Evolutionary conservation across 64 coral and sea anemone species (phyloP), one percentile per base, ranked within the genome.

Genomic region (Actinia equina): DNA sequence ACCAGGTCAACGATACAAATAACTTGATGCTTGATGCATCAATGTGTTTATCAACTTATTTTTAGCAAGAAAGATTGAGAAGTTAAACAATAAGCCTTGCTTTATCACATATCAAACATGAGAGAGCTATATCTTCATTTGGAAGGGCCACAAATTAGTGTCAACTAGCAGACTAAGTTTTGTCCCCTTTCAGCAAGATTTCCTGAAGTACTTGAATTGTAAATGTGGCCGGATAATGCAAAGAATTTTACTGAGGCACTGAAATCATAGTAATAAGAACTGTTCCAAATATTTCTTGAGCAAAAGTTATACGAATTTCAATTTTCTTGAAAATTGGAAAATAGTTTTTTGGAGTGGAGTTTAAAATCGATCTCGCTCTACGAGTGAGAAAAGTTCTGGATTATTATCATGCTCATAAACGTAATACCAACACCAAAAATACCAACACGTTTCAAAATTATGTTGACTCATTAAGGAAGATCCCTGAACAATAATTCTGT

Each of bases 1-100:
- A n/a, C 9, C 22, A 23, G 63, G 69, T 74, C 23, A 74, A 74
- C 10, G 23, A 65, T 10, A 23, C 6, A 37, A 37, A 74, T 14
- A 41, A 8, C 1, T 15, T 37, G 23, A 0, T 8, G 26, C n/a
- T 8, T 8, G 25, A 74, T 30, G 9, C 69, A 67, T 41, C 69
- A 74, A 74, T 74, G 69, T 26, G 69, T 74, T 74, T 74, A 10
- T 37, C 26, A 74, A 74, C 69, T 37, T 74, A 74, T 74, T 74
- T 74, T 74, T 74, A 41, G 69, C 69, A 30, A 74, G 69, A 74
- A 10, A 1, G 69, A 30, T 74, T 74, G 69, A 74, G 69, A 30
- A 30, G n/a, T 41, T 74, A 26, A 74, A 74, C 25, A 2, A 25
- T 11, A 74, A 41, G 69, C 27, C 12, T 74, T 30, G 25, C 23